Conservation (phyloP, 2,113 vertebrate genomes). For the Ptilorrhoa leucosticta region DNA sequence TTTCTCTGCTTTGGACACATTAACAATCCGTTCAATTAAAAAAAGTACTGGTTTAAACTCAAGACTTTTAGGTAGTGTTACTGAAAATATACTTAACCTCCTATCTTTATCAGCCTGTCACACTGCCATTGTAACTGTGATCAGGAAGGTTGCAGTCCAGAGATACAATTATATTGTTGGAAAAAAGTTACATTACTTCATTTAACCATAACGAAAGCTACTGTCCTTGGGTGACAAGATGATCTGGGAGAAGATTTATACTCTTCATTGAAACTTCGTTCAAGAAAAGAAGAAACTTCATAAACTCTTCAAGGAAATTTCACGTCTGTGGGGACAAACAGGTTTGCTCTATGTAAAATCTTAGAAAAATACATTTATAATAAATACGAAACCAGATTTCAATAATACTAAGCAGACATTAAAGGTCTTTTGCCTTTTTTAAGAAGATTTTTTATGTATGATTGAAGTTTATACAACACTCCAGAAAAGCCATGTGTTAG, state of each 20-base stretch:
- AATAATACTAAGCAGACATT: constrained; percentile 69
- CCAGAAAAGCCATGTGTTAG: constrained; percentile 77
- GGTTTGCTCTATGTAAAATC: not conserved
- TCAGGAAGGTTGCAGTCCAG: not conserved
- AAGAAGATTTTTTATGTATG: constrained; percentile 79
- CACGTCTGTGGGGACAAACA: not conserved
- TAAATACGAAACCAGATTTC: constrained; percentile 39
- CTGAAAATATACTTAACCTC: not conserved
- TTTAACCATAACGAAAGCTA: not conserved
- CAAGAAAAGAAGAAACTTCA: not conserved
- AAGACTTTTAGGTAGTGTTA: not conserved
- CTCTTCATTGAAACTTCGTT: not conserved
- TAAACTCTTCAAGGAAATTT: not conserved
- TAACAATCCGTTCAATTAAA: not conserved
- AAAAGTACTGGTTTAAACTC: not conserved
- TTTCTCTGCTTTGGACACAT: not conserved
- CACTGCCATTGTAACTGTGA: not conserved
- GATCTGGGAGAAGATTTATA: not conserved
- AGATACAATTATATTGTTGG: not conserved
- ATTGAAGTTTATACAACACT: constrained; percentile 80
- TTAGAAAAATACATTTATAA: constrained; percentile 26
- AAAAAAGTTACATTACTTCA: not conserved
- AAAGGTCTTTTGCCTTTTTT: constrained; percentile 74
- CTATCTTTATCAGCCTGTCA: not conserved
- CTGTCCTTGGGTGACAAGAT: not conserved